phyloP scores from a whole-genome alignment of 2,888 invertebrate genomes.

The Polietes domitor region DNA sequence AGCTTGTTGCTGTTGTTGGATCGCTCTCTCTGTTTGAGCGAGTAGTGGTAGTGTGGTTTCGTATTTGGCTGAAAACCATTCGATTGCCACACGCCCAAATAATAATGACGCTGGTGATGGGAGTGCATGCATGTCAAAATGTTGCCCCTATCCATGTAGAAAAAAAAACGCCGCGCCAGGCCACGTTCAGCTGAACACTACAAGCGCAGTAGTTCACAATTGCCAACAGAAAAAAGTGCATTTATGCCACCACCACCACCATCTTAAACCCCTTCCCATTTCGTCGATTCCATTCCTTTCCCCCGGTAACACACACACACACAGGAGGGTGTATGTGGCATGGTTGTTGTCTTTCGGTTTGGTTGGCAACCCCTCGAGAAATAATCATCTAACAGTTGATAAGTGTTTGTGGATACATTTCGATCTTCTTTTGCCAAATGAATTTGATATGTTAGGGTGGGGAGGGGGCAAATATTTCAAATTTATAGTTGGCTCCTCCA shows the following conservation, averaged over 20 bases:
- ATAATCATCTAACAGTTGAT: background rate
- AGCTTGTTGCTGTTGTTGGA: constrained; percentile 13
- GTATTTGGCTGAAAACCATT: constrained; percentile 40
- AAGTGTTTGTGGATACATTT: background rate
- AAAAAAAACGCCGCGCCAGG: background rate
- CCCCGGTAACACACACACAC: background rate
- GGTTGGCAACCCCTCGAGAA: background rate
- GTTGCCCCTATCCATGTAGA: constrained; percentile 63
- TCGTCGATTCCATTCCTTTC: background rate
- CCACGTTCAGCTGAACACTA: background rate
- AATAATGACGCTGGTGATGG: constrained; percentile 64
- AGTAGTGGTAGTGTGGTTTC: background rate
- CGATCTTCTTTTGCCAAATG: background rate
- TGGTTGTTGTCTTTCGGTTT: constrained; percentile 1
- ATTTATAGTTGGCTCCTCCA: background rate
- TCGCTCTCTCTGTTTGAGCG: constrained; percentile 1
- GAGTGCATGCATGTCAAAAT: constrained; percentile 67
- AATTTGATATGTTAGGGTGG: too few species aligned
- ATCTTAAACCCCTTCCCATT: background rate
- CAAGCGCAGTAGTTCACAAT: too few species aligned
- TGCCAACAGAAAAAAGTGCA: too few species aligned
- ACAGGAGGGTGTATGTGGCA: background rate
- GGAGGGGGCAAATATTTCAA: background rate
- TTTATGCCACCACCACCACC: background rate
- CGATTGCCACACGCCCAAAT: constrained; percentile 66